Evolutionary conservation across 37 sponge, comb jelly and placozoan genomes (phyloP).

Genomic region (Amphimedon queenslandica): DNA sequence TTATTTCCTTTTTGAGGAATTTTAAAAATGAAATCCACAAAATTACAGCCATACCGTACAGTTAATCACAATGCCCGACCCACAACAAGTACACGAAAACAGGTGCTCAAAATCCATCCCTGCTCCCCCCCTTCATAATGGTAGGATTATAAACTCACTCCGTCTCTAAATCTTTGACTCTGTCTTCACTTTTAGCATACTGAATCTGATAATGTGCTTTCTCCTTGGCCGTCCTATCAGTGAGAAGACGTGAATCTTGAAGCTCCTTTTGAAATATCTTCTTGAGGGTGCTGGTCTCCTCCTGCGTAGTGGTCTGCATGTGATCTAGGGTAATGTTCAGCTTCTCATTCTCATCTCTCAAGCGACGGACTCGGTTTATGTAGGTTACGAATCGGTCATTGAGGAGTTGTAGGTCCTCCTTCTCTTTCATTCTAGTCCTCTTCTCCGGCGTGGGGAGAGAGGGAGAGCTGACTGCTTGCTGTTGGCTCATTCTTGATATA

Average conservation of each 20-base stretch:
- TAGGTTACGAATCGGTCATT: slow-evolving; percentile 83
- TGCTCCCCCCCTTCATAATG: too few species aligned
- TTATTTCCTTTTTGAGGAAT: too few species aligned
- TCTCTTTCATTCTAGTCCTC: slow-evolving; percentile 67
- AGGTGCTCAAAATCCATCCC: too few species aligned
- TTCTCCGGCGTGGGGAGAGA: slow-evolving; percentile 21
- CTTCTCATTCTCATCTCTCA: slow-evolving; percentile 65
- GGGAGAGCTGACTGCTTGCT: neutral
- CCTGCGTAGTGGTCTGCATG: slow-evolving; percentile 20
- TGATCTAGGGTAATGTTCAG: slow-evolving; percentile 38
- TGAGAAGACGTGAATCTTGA: slow-evolving; percentile 72
- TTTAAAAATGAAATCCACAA: too few species aligned
- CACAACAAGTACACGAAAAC: too few species aligned
- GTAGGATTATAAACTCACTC: slow-evolving; percentile 63
- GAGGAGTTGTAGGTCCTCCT: slow-evolving; percentile 78
- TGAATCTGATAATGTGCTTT: slow-evolving; percentile 71
- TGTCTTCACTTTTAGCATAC: slow-evolving; percentile 30
- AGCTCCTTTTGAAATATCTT: slow-evolving; percentile 77
- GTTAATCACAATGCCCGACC: too few species aligned
- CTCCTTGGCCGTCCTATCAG: slow-evolving; percentile 89
- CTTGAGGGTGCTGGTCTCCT: slow-evolving; percentile 52
- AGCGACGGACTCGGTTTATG: slow-evolving; percentile 70
- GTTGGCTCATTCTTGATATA: too few species aligned
- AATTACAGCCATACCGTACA: too few species aligned
- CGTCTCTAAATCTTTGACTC: slow-evolving; percentile 57